Base-by-base conservation (phyloP, 2,113 vertebrate genomes). In the Aleadryas rufinucha region DNA sequence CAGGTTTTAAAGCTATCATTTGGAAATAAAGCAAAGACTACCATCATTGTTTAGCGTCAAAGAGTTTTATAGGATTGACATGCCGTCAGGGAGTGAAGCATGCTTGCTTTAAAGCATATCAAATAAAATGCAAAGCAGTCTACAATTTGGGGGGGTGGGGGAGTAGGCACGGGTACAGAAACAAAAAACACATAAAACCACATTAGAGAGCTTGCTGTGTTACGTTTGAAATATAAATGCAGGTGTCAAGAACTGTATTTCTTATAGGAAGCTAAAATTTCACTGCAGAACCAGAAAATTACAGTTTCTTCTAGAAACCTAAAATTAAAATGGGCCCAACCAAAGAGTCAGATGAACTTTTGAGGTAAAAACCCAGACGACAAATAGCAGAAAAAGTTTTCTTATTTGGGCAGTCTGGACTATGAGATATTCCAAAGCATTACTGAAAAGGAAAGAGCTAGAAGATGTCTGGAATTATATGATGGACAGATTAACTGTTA, bases 1-100 rank as follows among this genome's bases (percentile, higher is more conserved):
- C 47, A 93, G 89, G 87, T 81, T 97, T 95, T 87, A 59, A 87
- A 89, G 69, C 84, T 93, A 41, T 93, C 78, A 81, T 93, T 96
- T 91, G 68, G 91, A 96, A 96, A 93, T 84, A 90, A 37, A 77
- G 49, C 81, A 90, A 90, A 96, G 41, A 68, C 72, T 61, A 26
- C 54, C 54, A 31, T 44, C 54, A 77, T 65, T 91, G 84, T 96
- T 97, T 94, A 91, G 30, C 78, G 70, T 89, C 50, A 10, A 85
- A 96, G 76, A 78, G 4, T 57, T 87, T 87, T 87, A 27, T 35
- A 45, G 70, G 11, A 70, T 71, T 93, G 66, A 66, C 9, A 2
- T 5, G 18, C 35, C 79, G 81, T 45, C 82, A 50, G 41, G 39
- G 33, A 97, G 65, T 21, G 45, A 97, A 79, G 76, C 91, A 69